Evolutionary conservation across 1,140 invertebrate species (phyloP), one percentile per base, ranked within the genome.

Genomic region (Caenorhabditis latens): DNA sequence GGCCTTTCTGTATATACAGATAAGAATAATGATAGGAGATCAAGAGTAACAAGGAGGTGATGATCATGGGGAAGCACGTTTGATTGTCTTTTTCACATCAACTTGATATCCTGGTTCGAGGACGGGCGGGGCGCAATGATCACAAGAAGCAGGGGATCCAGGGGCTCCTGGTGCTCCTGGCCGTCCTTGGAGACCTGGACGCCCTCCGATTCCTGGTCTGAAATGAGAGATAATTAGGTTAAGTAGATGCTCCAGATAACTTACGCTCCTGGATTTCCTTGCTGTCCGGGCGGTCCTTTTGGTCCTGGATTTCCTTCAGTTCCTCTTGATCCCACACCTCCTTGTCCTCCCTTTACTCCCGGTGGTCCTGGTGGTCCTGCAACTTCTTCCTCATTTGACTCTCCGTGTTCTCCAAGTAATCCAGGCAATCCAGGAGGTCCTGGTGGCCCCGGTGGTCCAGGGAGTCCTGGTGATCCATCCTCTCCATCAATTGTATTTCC

Each of bases 321-420:
- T 79, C 71, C 71, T 79, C 71, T 79, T 50, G 71, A 79, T 79
- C 71, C 71, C 21, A 79, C 71, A 24, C 71, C 71, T 79, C 71
- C 71, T 50, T 48, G 71, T 50, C 13, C 4, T 13, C 71, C 71
- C 53, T 42, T 79, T 0, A 79, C 46, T 50, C 71, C 71, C 11
- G 71, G 71, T 50, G 71, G 71, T 24, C 71, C 71, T 79, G 71
- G 71, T 24, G 71, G 71, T 50, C 71, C 71, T 13, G 71, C 43
- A 24, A 79, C 24, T 14, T 79, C 71, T 50, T 79, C 71, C 16
- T 79, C 71, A 32, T 11, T 79, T 0, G 6, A 79, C 24, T 79
- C 46, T 50, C 71, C 71, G 53, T 79, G 46, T 50, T 48, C 21
- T 50, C 71, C 71, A 9, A 19, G 19, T 50, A 46, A 48, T 79